phyloP scores from a whole-genome alignment of 2,797 vertebrate genomes.

The Crypturellus tataupa region DNA sequence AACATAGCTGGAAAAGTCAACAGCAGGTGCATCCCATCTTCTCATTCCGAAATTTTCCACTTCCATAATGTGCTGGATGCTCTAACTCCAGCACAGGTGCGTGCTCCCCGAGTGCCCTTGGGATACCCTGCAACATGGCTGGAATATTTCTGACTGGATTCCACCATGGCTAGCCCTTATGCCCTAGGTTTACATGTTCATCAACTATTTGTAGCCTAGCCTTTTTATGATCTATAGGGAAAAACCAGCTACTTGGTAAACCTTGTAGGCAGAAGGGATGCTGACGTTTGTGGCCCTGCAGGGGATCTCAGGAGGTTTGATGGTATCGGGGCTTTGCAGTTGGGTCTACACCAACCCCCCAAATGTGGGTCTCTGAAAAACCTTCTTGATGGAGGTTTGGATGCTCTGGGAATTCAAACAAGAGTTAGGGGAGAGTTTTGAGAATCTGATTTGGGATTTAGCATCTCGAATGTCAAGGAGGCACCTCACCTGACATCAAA shows the following conservation, averaged over 20 bases:
- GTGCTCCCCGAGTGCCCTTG: rapidly evolving
- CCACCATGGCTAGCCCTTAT: not conserved
- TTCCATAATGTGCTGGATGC: not conserved
- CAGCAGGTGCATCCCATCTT: slow-evolving; percentile 1
- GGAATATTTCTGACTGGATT: not conserved
- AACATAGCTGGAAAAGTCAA: not conserved
- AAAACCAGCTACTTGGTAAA: not conserved
- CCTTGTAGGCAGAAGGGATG: not conserved
- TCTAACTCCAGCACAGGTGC: not conserved
- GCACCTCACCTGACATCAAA: not conserved
- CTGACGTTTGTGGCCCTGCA: not conserved
- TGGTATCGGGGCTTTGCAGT: not conserved
- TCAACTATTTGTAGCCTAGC: not conserved
- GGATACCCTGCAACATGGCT: rapidly evolving
- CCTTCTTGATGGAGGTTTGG: too few species aligned
- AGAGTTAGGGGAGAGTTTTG: not conserved
- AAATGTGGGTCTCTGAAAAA: not conserved
- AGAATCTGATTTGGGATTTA: not conserved
- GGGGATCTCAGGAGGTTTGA: not conserved
- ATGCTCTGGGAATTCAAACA: not conserved
- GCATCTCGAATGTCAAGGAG: not conserved
- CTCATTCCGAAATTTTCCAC: not conserved
- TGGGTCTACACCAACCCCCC: not conserved
- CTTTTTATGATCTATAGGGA: rapidly evolving
- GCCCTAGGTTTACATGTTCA: rapidly evolving